Evolutionary conservation across 2,797 vertebrate species (phyloP), one percentile per base, ranked within the genome.

Genomic region (Danio jaintianensis): DNA sequence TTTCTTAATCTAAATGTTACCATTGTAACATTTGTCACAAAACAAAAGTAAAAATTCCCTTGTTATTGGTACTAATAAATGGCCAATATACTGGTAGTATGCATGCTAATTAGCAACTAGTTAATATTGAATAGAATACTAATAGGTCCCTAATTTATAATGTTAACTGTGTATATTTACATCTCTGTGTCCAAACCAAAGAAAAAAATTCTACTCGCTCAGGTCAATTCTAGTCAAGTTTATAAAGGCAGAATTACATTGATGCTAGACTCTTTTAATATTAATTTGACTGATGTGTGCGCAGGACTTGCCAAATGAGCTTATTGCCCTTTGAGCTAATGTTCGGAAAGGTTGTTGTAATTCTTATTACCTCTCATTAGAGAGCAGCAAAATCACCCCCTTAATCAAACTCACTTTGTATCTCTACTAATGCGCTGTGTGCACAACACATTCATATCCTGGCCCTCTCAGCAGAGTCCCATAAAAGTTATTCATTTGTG

Each of bases 351-450:
- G 64, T 76, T 77, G 82, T 75, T 83, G 85, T 56, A 69, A 78
- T 89, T 76, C 82, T 86, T 87, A 86, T 88, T 87, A 84, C 81
- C 84, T 71, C 81, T 88, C 85, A 86, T 87, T 86, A 86, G 86
- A 62, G 74, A 83, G 73, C 68, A 79, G 55, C 78, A 73, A 62
- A 79, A 81, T 79, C 86, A 83, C 81, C 80, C 74, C 74, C 83
- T 79, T 83, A 82, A 83, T 87, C 71, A 82, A 78, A 82, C 59
- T 76, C 79, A 13, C 40, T 73, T 80, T 75, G 75, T 63, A 45
- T 79, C 59, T 66, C 55, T 42, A 67, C 56, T 80, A 79, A 87
- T 80, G 80, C 69, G 66, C 79, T 83, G 83, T 82, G 63, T 80
- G 67, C 76, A 68, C 58, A 70, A 81, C 80, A 79, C 71, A 76